phyloP scores from a whole-genome alignment of 1,140 invertebrate species.

The Himalopsyche phryganea region DNA sequence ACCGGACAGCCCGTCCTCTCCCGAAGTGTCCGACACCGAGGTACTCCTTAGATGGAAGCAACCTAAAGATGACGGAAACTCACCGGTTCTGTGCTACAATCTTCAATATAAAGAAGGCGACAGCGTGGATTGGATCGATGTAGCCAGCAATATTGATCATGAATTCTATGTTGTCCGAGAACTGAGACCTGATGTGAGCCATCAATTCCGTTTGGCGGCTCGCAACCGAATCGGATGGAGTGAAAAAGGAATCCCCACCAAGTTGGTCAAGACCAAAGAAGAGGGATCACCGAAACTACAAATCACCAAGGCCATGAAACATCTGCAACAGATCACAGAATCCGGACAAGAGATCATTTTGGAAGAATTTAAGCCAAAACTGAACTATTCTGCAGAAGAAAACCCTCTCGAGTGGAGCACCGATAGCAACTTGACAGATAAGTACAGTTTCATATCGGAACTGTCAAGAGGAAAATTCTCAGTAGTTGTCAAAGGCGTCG shows the following conservation, averaged over 20 bases:
- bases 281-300: slow-evolving; percentile 66
- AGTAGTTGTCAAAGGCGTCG: slow-evolving; percentile 77
- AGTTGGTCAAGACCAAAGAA: slow-evolving; percentile 64
- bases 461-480: slow-evolving; percentile 81
- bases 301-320: slow-evolving; percentile 74
- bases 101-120: slow-evolving; percentile 76
- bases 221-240: slow-evolving; percentile 93
- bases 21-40: slow-evolving; percentile 79
- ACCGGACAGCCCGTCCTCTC: slow-evolving; percentile 83
- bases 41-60: slow-evolving; percentile 86
- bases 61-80: slow-evolving; percentile 79
- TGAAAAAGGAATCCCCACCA: slow-evolving; percentile 71
- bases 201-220: slow-evolving; percentile 86
- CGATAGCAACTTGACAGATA: slow-evolving; percentile 62
- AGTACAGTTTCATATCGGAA: slow-evolving; percentile 81
- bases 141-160: slow-evolving; percentile 86
- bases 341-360: slow-evolving; percentile 67
- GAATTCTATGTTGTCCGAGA: slow-evolving; percentile 85
- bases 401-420: slow-evolving; percentile 70
- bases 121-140: slow-evolving; percentile 79
- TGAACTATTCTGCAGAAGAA: slow-evolving; percentile 73
- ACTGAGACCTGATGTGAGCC: slow-evolving; percentile 72
- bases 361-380: slow-evolving; percentile 57
- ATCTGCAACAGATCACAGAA: slow-evolving; percentile 79
- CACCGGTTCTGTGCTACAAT: slow-evolving; percentile 78